Percentiles rank a stretch among this genome's conserved stretches.
Evolutionary conservation across 2,113 vertebrate genomes (phyloP).

Genomic region (Dipodomys spectabilis): DNA sequence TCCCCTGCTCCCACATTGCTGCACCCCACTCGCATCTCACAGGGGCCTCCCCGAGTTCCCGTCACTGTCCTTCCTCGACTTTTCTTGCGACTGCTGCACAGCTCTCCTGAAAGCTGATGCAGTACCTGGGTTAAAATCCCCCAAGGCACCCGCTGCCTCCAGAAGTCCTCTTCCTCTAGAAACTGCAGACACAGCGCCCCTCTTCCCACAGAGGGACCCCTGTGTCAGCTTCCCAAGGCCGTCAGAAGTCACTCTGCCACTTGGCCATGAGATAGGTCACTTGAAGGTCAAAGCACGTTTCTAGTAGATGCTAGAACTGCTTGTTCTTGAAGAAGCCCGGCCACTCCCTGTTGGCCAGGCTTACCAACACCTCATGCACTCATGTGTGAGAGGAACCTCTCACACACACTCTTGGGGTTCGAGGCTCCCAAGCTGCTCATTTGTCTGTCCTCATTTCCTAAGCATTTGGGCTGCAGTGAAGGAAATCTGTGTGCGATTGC

Average conservation of each 20-base stretch:
- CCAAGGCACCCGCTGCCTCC: rapidly evolving
- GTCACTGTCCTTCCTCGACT: too few species aligned
- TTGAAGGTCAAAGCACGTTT: too few species aligned
- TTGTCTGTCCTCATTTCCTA: background rate
- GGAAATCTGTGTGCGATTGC: background rate
- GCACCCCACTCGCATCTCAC: rapidly evolving
- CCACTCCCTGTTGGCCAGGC: background rate
- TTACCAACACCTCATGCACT: background rate
- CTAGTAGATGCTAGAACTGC: rapidly evolving
- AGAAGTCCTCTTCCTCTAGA: background rate
- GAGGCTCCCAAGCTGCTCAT: background rate
- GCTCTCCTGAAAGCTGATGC: background rate
- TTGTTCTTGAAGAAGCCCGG: background rate
- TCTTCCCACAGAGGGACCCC: rapidly evolving
- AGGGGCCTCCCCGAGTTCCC: background rate
- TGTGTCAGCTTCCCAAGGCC: rapidly evolving
- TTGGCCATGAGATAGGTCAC: background rate
- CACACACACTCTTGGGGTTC: rapidly evolving
- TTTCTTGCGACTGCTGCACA: background rate
- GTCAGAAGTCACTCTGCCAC: rapidly evolving
- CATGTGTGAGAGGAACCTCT: background rate
- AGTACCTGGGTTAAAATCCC: rapidly evolving
- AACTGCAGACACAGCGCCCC: rapidly evolving
- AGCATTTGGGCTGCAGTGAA: background rate
- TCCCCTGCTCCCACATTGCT: rapidly evolving